phyloP scores from a whole-genome alignment of 2,888 invertebrate species.

The Coelopa pilipes region DNA sequence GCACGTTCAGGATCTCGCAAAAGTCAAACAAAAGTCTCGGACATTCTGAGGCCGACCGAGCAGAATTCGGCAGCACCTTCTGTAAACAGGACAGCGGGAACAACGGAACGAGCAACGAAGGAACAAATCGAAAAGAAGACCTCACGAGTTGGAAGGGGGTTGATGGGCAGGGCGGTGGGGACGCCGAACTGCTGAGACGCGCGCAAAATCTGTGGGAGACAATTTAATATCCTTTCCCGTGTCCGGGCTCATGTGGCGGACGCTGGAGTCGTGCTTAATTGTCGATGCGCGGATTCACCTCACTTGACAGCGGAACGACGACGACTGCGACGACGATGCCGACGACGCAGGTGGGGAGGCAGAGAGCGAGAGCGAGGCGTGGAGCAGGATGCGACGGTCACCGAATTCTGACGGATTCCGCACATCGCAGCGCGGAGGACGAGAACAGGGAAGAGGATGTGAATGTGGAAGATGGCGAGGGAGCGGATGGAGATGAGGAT shows the following conservation, averaged over 20 bases:
- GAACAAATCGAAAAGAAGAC: too few relatives aligned
- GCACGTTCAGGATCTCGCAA: too few relatives aligned
- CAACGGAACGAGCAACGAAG: too few relatives aligned
- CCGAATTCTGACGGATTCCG: constrained; percentile 30
- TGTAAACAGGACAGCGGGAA: not conserved
- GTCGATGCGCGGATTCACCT: constrained; percentile 59
- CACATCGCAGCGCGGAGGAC: constrained; percentile 22
- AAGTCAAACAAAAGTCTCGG: too few relatives aligned
- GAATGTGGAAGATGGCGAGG: too few relatives aligned
- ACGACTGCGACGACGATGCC: not conserved
- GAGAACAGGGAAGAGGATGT: too few relatives aligned
- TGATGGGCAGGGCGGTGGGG: not conserved
- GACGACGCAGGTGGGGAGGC: constrained; percentile 31
- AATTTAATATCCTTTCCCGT: constrained; percentile 51
- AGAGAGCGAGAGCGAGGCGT: not conserved
- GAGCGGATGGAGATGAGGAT: too few relatives aligned
- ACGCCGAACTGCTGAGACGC: constrained; percentile 12
- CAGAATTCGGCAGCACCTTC: constrained; percentile 17
- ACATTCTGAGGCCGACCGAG: not conserved
- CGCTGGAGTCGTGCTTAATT: constrained; percentile 58
- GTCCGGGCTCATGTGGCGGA: constrained; percentile 37
- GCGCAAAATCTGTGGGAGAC: constrained; percentile 49
- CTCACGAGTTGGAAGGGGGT: not conserved
- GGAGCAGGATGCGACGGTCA: not conserved
- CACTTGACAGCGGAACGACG: constrained; percentile 30